Percentiles rank a stretch among this genome's conserved stretches.
These are phyloP conservation scores for Lamellibrachia columna DNA, from an alignment of 2,888 invertebrate genomes.

Conservation along the genomic window DNA sequence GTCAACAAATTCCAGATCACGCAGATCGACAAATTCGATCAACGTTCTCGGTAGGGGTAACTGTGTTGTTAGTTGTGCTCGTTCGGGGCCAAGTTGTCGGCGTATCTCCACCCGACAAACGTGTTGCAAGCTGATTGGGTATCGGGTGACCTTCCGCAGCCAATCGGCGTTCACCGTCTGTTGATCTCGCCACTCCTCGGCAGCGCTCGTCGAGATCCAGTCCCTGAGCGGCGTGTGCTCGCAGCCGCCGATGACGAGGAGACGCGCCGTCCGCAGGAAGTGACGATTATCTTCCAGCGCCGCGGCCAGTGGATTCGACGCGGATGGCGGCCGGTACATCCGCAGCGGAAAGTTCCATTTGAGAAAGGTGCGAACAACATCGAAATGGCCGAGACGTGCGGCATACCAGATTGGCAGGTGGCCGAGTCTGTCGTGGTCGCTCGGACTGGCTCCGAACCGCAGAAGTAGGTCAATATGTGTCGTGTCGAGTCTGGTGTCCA, in stretches of 20 bases:
- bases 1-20: not conserved
- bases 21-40: not conserved
- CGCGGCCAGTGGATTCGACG: slow-evolving; percentile 32
- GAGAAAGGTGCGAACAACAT: slow-evolving; percentile 13
- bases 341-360: not conserved
- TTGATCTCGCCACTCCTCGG: slow-evolving; percentile 29
- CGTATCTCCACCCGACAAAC: slow-evolving; percentile 30
- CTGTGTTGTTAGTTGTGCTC: not conserved
- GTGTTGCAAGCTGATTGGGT: slow-evolving; percentile 31
- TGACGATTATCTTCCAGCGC: slow-evolving; percentile 34
- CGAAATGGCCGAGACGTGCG: slow-evolving; percentile 29
- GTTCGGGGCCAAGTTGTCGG: slow-evolving; percentile 23
- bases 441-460: slow-evolving; percentile 21
- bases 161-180: slow-evolving; percentile 30
- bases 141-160: slow-evolving; percentile 29
- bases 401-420: slow-evolving; percentile 35
- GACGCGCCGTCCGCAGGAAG: slow-evolving; percentile 31
- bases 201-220: slow-evolving; percentile 32
- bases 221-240: slow-evolving; percentile 26
- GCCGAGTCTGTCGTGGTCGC: slow-evolving; percentile 27
- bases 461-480: slow-evolving; percentile 29
- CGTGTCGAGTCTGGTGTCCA: slow-evolving; percentile 26
- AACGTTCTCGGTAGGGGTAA: not conserved
- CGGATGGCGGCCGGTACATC: not conserved
- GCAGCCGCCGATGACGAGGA: slow-evolving; percentile 37